Percentiles rank a stretch among this genome's conserved stretches.
Conservation (phyloP, 2,797 vertebrate species). For the Enteromius fasciolatus region DNA sequence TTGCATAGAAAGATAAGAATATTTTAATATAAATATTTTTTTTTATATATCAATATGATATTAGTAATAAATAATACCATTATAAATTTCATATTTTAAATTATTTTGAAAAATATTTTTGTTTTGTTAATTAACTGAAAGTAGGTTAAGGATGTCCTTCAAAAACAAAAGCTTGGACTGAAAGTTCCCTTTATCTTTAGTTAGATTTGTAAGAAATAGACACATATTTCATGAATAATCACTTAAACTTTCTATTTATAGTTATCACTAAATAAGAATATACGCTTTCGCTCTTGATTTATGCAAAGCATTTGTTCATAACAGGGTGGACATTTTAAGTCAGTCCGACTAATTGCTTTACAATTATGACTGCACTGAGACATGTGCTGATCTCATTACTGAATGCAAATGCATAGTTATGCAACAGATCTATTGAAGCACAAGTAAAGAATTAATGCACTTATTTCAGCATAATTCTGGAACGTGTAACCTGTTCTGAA, state of each 20-base stretch:
- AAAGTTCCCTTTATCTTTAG: no score
- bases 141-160: no score
- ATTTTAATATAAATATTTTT: no score
- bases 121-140: no score
- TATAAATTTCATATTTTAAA: no score
- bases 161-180: no score
- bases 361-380: not conserved
- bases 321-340: not conserved
- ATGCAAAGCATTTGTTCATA: not conserved
- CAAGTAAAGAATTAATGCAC: not conserved
- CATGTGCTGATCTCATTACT: slow-evolving; percentile 13
- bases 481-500: not conserved
- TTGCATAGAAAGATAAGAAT: no score
- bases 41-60: no score
- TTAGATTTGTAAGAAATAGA: not conserved
- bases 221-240: not conserved
- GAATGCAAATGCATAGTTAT: slow-evolving; percentile 20
- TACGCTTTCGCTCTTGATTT: not conserved
- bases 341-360: not conserved
- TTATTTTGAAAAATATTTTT: no score
- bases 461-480: not conserved
- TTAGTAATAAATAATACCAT: no score
- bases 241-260: not conserved
- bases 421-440: not conserved
- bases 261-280: not conserved